Evolutionary conservation across 2,113 vertebrate genomes (phyloP), one percentile per base, ranked within the genome.

Genomic region (Phalacrocorax carbo): DNA sequence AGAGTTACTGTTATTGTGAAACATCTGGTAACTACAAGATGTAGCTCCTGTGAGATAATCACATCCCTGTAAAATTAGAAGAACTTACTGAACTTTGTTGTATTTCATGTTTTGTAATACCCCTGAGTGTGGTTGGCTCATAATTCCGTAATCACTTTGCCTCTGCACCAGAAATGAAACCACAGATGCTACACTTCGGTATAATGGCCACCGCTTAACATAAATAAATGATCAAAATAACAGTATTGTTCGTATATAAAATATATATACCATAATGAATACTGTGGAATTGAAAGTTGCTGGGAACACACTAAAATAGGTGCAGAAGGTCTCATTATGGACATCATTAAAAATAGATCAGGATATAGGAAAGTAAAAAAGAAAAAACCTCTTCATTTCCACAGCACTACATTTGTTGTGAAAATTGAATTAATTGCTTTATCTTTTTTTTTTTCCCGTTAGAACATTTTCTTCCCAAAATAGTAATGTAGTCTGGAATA

Each of bases 11-110:
- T 96, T 98, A 96, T 97, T 97, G 89, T 95, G 97, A 95, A 98
- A 98, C 98, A 98, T 98, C 98, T 98, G 98, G 97, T 97, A 97
- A 92, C 92, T 96, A 95, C 96, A 98, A 97, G 96, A 98, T 95
- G 97, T 88, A 94, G 81, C 81, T 98, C 97, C 97, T 96, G 71
- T 91, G 97, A 98, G 98, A 97, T 97, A 97, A 96, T 94, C 94
- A 84, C 75, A 90, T 88, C 8, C 23, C 73, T 96, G 76, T 93
- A 98, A 98, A 98, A 97, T 98, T 80, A 93, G 90, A 92, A 97
- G 96, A 97, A 96, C 85, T 93, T 97, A 92, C 90, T 95, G 92
- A 96, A 94, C 82, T 93, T 92, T 75, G 79, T 93, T 96, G 93
- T 96, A 97, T 97, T 98, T 98, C 94, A 96, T 93, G 89, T 97